Conservation (phyloP, 2,113 vertebrate species). For the Circaetus gallicus region DNA sequence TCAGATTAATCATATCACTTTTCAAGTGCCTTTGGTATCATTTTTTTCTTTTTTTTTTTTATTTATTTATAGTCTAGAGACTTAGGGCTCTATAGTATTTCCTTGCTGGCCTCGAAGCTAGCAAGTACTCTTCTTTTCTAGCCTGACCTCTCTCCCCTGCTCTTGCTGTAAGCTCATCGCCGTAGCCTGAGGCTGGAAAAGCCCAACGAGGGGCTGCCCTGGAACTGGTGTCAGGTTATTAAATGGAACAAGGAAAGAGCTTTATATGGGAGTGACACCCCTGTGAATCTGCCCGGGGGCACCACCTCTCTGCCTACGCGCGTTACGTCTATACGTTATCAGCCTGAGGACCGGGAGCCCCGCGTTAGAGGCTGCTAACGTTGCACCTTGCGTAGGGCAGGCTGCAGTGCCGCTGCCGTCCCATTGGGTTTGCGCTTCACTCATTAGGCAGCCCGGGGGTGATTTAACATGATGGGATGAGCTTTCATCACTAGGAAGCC, state of each 20-base stretch:
- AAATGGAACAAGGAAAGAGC: not conserved
- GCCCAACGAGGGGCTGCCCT: not conserved
- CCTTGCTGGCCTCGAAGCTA: not conserved
- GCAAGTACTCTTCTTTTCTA: not conserved
- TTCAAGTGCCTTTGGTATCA: not conserved
- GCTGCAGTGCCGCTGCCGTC: not conserved
- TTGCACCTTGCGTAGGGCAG: not conserved
- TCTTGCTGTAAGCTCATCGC: not conserved
- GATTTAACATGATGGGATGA: slow-evolving; percentile 7
- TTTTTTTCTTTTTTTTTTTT: not conserved
- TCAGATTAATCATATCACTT: not conserved
- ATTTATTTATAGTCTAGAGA: not conserved
- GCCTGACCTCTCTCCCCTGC: not conserved
- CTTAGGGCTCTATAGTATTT: not conserved
- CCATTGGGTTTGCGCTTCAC: not conserved
- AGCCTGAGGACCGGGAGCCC: not conserved
- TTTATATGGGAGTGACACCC: not conserved
- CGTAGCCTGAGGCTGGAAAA: not conserved
- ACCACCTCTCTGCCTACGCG: not conserved
- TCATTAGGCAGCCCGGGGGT: not conserved
- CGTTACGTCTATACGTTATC: accelerated
- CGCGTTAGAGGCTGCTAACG: accelerated
- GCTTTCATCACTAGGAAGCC: slow-evolving; percentile 20
- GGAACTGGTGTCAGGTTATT: slow-evolving; percentile 2
- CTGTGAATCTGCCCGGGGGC: not conserved